phyloP scores from a whole-genome alignment of 2,113 vertebrate genomes.

The Salvelinus alpinus region DNA sequence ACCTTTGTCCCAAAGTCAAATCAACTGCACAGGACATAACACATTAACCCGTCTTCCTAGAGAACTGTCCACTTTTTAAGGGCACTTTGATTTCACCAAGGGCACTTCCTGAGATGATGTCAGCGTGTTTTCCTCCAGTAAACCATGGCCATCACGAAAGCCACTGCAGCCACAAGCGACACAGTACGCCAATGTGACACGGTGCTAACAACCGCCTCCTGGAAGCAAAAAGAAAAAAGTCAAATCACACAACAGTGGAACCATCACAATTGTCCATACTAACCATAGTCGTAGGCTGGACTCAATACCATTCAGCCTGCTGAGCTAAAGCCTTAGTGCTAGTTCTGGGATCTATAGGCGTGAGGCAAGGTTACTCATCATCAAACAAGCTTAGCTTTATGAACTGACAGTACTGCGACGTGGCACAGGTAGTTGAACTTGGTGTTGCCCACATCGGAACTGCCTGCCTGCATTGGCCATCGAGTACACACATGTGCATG shows the following conservation, averaged over 20 bases:
- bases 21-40: background rate
- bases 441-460: too few species aligned
- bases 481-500: background rate
- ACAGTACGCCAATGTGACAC: conserved; percentile 67
- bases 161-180: conserved; percentile 62
- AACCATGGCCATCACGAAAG: conserved; percentile 56
- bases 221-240: conserved; percentile 14
- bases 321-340: too few species aligned
- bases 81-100: background rate
- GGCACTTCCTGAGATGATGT: conserved; percentile 1
- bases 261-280: background rate
- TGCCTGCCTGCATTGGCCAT: background rate
- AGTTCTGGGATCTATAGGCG: too few species aligned
- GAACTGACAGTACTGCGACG: too few species aligned
- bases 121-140: conserved; percentile 70
- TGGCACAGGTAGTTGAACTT: too few species aligned
- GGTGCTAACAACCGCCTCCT: conserved; percentile 63
- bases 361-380: too few species aligned
- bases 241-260: background rate
- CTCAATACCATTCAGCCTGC: too few species aligned
- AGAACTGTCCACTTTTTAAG: background rate
- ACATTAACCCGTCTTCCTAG: background rate
- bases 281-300: too few species aligned
- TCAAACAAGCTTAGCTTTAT: too few species aligned
- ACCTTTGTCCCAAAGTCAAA: background rate